Base-by-base conservation (phyloP, 1,140 invertebrate species). In the Hesperophylax magnus region DNA sequence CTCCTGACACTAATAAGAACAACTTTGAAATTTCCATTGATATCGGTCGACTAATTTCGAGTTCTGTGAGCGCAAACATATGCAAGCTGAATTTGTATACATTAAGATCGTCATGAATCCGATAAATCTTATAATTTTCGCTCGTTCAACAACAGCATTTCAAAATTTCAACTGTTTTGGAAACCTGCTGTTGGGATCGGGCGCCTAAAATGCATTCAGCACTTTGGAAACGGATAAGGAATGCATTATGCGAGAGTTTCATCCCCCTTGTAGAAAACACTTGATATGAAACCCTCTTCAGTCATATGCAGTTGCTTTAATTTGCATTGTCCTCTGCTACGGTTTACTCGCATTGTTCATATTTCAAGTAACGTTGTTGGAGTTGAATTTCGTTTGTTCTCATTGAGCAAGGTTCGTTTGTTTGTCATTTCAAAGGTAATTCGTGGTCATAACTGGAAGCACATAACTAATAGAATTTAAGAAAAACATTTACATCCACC, bases 221-320 rank as follows among this genome's bases (percentile, higher is more conserved):
- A 11, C 24, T 65, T 27, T 17, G 61, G 14, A 18, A 17, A 27
- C 27, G 58, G 22, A 39, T 65, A 65, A 65, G 63, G 63, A 65
- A 65, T 65, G 22, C 63, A 17, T 14, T 65, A 27, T 61, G 58
- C 22, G 63, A 65, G 63, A 17, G 22, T 31, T 24, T n/a, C 22
- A 65, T 34, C 63, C 63, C 63, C 17, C 17, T 61, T 22, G 27
- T 27, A 65, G 63, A 65, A 65, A 65, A 65, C 63, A 65, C 63
- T 65, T 65, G 63, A 65, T 65, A 31, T 9, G 17, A 15, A 65
- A 17, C 63, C 27, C 63, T n/a, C 17, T 34, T 27, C 63, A 65
- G 56, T 24, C 17, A 14, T 11, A 24, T 61, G 58, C 27, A 34
- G 63, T 27, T 27, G 27, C 11, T 65, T 27, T 65, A 65, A 65